phyloP scores from a whole-genome alignment of 2,113 vertebrate species.

The Otocyon megalotis region DNA sequence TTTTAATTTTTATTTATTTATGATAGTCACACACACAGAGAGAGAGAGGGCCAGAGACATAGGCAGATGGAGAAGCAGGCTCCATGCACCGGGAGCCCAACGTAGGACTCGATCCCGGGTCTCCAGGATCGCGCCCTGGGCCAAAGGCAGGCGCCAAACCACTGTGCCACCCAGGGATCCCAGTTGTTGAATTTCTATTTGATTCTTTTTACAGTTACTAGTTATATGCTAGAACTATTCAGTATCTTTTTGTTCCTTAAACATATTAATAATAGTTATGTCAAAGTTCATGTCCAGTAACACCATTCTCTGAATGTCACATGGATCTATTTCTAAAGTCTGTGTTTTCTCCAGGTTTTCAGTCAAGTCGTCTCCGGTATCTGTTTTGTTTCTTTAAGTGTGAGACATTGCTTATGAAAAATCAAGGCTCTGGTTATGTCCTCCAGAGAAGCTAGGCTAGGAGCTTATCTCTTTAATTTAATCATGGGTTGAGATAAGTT shows the following conservation, averaged over 20 bases:
- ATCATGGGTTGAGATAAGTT: neutral
- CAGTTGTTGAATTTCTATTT: neutral
- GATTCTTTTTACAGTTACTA: neutral
- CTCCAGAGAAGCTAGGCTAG: neutral
- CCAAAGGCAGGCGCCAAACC: no score
- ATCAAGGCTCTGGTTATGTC: neutral
- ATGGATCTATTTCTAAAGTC: neutral
- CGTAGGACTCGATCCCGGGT: no score
- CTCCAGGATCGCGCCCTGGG: no score
- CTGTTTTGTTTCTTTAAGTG: neutral
- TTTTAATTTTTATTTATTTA: no score
- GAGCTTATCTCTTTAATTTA: neutral
- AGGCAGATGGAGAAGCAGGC: no score
- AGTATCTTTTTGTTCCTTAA: neutral
- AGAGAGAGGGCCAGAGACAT: no score
- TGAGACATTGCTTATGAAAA: neutral
- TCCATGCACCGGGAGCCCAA: no score
- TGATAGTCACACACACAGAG: no score
- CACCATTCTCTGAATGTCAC: neutral
- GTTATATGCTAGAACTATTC: neutral
- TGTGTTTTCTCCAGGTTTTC: neutral
- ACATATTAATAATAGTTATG: neutral
- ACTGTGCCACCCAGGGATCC: no score
- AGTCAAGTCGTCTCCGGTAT: neutral
- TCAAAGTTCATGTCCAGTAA: neutral